A percentile compares a stretch with the other conserved stretches of the same genome.
phyloP scores from a whole-genome alignment of 2,888 invertebrate genomes.

The Microctonus aethiopoides region DNA sequence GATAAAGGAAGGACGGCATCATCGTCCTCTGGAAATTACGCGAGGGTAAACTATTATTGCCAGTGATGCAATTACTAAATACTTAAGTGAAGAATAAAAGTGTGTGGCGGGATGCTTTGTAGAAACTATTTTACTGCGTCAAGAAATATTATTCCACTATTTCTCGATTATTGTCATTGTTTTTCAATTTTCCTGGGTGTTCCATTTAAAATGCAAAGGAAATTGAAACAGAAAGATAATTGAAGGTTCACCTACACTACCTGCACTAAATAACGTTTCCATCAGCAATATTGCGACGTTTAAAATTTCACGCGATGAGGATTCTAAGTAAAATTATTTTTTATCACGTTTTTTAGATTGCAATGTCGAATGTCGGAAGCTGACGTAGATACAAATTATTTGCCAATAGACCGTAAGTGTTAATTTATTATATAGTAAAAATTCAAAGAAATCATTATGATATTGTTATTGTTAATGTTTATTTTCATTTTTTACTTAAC shows the following conservation, averaged over 20 bases:
- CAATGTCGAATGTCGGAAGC: not conserved
- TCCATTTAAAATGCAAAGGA: constrained; percentile 1
- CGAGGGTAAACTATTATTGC: constrained; percentile 24
- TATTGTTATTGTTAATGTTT: not conserved
- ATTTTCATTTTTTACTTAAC: not conserved
- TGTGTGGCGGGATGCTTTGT: not conserved
- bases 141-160: not conserved
- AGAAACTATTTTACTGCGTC: not conserved
- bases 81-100: not conserved
- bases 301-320: not conserved
- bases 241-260: not conserved
- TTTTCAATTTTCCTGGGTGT: constrained; percentile 7
- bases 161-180: constrained; percentile 3
- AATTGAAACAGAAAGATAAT: not conserved
- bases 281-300: not conserved
- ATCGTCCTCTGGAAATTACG: constrained; percentile 19
- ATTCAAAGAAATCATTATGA: not conserved
- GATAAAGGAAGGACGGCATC: constrained; percentile 11
- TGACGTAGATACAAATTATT: not conserved
- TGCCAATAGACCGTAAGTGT: not conserved
- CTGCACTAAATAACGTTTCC: not conserved
- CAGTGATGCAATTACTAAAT: not conserved
- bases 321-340: constrained; percentile 10
- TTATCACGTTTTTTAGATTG: constrained; percentile 7
- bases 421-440: not conserved